Conservation (phyloP, 2,113 vertebrate genomes). For the Poeciliopsis prolifica region DNA sequence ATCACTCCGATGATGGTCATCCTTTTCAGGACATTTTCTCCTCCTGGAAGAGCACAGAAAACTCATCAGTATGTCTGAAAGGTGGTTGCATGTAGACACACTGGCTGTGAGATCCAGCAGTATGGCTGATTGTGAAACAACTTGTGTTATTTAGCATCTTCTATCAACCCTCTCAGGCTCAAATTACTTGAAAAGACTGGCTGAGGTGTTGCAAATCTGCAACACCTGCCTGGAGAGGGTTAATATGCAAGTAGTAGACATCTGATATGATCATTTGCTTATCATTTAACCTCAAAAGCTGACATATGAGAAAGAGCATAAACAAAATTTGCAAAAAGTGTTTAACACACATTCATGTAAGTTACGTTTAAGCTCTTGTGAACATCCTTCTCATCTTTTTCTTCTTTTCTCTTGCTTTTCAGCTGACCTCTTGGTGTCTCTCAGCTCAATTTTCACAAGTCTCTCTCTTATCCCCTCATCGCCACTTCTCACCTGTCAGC, state of each 20-base stretch:
- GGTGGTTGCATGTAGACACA: neutral
- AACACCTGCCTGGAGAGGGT: too few species aligned
- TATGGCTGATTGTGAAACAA: neutral
- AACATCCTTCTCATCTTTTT: neutral
- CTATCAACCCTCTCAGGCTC: too few species aligned
- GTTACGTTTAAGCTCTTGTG: neutral
- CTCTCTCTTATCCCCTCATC: neutral
- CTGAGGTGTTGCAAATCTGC: too few species aligned
- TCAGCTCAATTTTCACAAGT: slow-evolving; percentile 7
- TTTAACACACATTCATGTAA: neutral
- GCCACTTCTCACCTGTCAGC: slow-evolving; percentile 81
- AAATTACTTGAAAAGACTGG: too few species aligned
- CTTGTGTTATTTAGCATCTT: neutral
- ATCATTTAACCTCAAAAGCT: neutral
- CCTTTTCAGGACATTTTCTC: slow-evolving; percentile 90
- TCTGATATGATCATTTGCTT: neutral
- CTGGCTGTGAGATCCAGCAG: neutral
- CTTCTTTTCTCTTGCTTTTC: neutral
- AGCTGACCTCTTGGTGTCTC: neutral
- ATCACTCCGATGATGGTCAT: slow-evolving; percentile 97
- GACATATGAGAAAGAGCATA: neutral
- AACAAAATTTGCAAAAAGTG: neutral
- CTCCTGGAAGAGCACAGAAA: slow-evolving; percentile 72
- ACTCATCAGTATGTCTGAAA: neutral
- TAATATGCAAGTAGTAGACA: neutral